Conservation (phyloP, 2,113 vertebrate genomes). For the Aplodontia rufa region DNA sequence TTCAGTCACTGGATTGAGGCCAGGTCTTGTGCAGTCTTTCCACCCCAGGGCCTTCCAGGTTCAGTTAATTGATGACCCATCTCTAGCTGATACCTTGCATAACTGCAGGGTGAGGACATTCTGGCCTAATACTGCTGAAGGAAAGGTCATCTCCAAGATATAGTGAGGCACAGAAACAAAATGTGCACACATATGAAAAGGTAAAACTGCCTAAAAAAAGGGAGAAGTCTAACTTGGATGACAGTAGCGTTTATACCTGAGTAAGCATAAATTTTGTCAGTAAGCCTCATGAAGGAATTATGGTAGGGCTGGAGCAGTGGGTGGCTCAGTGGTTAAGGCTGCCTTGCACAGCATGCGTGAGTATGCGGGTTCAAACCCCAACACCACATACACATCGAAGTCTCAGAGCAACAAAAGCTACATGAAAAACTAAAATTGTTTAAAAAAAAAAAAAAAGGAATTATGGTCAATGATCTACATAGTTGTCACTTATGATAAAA, state of each 20-base stretch:
- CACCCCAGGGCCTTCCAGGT: not conserved
- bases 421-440: too few relatives aligned
- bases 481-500: not conserved
- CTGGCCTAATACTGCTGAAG: not conserved
- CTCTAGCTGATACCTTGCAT: not conserved
- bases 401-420: too few relatives aligned
- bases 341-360: too few relatives aligned
- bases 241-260: not conserved
- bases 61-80: not conserved
- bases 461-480: not conserved
- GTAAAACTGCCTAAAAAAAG: not conserved
- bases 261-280: not conserved
- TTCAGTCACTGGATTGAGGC: not conserved
- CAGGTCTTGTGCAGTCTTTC: not conserved
- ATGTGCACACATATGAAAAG: not conserved
- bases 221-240: not conserved
- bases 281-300: not conserved
- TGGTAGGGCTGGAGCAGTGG: too few relatives aligned
- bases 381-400: too few relatives aligned
- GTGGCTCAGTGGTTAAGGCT: too few relatives aligned
- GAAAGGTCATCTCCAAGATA: slow-evolving; percentile 28
- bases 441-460: too few relatives aligned
- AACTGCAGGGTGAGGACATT: not conserved
- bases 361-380: too few relatives aligned
- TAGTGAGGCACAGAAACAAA: not conserved